Conservation (phyloP, 2,888 invertebrate genomes). For the Morpho achilles region DNA sequence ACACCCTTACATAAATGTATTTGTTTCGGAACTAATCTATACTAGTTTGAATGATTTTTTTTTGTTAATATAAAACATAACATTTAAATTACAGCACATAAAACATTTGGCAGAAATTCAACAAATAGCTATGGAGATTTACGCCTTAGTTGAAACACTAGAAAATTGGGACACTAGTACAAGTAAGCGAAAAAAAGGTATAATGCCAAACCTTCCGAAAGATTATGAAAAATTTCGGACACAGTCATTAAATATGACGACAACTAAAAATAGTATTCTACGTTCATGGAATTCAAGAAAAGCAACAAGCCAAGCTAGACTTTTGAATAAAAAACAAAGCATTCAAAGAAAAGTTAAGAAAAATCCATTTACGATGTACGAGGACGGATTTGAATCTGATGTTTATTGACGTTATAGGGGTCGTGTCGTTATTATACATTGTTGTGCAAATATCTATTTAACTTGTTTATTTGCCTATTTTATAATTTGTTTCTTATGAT, state of each 20-base stretch:
- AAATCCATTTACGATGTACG: constrained; percentile 7
- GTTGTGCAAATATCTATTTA: no score
- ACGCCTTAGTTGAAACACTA: constrained; percentile 24
- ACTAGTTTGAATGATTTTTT: no score
- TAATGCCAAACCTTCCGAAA: background rate
- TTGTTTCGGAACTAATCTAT: no score
- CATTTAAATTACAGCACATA: constrained; percentile 20
- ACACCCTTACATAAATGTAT: no score
- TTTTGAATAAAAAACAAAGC: background rate
- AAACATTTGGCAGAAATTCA: constrained; percentile 25
- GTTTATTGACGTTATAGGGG: constrained; percentile 1
- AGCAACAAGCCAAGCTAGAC: no score
- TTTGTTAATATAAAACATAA: background rate
- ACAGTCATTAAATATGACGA: no score
- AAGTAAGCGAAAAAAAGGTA: background rate
- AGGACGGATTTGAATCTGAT: constrained; percentile 31
- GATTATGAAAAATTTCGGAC: no score
- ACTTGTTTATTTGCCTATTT: no score
- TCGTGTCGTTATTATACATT: no score
- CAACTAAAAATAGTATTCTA: no score
- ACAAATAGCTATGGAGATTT: constrained; percentile 25
- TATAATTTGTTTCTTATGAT: no score
- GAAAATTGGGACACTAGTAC: constrained; percentile 16
- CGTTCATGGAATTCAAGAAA: no score
- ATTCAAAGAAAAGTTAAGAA: background rate